These are phyloP conservation scores for Myotis brandtii DNA, from an alignment of 2,113 vertebrate species.

Conservation along the genomic window DNA sequence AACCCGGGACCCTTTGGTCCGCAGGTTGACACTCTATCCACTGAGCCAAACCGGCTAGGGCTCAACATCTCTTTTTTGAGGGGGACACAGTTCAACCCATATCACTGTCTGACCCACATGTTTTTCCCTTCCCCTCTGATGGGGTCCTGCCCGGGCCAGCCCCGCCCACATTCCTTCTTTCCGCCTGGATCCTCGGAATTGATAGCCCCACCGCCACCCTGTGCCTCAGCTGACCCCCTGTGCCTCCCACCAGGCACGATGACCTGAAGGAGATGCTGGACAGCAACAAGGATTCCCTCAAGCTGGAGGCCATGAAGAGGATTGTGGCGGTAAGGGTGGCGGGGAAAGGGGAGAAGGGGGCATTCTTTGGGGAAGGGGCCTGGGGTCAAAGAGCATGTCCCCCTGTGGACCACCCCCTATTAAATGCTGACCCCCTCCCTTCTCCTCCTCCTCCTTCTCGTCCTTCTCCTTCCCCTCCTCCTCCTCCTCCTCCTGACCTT, in stretches of 20 bases:
- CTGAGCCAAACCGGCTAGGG: no score
- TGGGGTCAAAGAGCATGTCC: background rate
- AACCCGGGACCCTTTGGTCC: no score
- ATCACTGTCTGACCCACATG: background rate
- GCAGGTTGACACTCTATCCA: no score
- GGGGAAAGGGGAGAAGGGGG: fast-evolving
- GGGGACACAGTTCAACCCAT: background rate
- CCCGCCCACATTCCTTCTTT: background rate
- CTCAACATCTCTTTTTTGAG: background rate
- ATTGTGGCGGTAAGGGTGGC: slow-evolving; percentile 94
- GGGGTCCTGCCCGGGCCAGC: background rate
- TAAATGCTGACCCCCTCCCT: background rate
- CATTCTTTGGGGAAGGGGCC: background rate
- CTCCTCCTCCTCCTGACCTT: background rate
- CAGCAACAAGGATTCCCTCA: slow-evolving; percentile 98
- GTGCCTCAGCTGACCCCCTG: background rate
- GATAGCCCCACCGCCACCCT: background rate
- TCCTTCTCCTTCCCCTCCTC: background rate
- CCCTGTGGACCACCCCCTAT: background rate
- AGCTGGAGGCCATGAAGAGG: slow-evolving; percentile 99
- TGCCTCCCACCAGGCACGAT: slow-evolving; percentile 90
- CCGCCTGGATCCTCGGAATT: background rate
- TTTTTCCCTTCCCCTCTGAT: background rate
- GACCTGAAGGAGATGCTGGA: slow-evolving; percentile 99
- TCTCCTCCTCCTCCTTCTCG: fast-evolving